Conservation (phyloP, 2,113 vertebrate genomes). For the Dromaius novaehollandiae region DNA sequence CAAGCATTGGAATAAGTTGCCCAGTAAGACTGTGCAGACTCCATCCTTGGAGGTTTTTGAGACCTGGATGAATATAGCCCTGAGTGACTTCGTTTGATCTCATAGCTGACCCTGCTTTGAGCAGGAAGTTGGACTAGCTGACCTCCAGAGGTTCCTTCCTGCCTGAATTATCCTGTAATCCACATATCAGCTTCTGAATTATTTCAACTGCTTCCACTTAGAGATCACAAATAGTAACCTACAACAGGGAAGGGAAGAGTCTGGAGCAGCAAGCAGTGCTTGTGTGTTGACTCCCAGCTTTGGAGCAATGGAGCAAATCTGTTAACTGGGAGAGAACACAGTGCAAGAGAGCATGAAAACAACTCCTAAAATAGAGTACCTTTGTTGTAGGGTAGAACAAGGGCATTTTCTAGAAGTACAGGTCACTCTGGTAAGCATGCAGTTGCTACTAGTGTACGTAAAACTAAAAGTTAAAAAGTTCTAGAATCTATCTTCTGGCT, state of each 20-base stretch:
- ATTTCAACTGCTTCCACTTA: background rate
- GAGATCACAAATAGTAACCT: background rate
- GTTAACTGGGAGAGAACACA: background rate
- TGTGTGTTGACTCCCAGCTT: background rate
- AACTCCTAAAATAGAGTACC: background rate
- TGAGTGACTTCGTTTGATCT: background rate
- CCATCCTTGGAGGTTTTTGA: background rate
- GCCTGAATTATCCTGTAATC: background rate
- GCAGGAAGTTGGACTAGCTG: background rate
- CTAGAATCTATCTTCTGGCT: background rate
- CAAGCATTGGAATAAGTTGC: background rate
- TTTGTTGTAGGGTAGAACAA: background rate
- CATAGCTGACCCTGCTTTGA: background rate
- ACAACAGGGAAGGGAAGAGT: background rate
- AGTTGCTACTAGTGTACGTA: background rate
- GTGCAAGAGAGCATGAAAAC: background rate
- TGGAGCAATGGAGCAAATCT: background rate
- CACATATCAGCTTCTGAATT: background rate
- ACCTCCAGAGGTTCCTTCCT: background rate
- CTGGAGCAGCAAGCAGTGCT: background rate
- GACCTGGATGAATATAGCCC: background rate
- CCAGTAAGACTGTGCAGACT: background rate
- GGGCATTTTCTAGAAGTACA: background rate
- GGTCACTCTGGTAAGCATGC: background rate
- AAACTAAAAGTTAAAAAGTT: background rate